These are phyloP conservation scores for Neuroterus valhalla DNA, from an alignment of 1,140 invertebrate genomes.

Conservation along the genomic window DNA sequence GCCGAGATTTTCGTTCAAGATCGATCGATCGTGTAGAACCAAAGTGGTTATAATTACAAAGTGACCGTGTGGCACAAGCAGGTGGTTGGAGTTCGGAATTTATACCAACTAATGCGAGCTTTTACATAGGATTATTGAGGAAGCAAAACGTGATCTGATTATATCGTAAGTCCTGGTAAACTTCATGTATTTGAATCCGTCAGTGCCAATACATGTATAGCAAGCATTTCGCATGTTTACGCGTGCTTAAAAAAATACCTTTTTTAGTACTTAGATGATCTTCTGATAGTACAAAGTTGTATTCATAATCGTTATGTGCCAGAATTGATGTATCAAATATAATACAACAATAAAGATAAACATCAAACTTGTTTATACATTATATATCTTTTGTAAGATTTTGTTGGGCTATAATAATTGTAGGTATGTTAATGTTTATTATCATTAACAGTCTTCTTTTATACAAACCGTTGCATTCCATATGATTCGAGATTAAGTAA, in stretches of 20 bases:
- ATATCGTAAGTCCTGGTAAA: background rate
- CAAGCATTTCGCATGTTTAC: slow-evolving; percentile 56
- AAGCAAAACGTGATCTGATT: background rate
- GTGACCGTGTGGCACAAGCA: background rate
- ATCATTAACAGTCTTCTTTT: too few relatives aligned
- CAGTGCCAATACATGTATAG: too few relatives aligned
- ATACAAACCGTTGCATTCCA: too few relatives aligned
- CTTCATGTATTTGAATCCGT: slow-evolving; percentile 55
- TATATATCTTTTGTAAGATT: too few relatives aligned
- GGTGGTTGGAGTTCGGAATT: background rate
- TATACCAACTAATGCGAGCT: background rate
- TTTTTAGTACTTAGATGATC: slow-evolving; percentile 28
- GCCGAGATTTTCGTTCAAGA: slow-evolving; percentile 20
- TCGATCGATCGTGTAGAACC: slow-evolving; percentile 16
- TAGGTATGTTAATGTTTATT: too few relatives aligned
- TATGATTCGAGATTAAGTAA: too few relatives aligned
- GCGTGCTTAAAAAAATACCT: slow-evolving; percentile 60
- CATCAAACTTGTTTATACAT: too few relatives aligned
- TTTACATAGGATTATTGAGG: background rate
- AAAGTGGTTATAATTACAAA: slow-evolving; percentile 22
- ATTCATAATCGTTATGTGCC: too few relatives aligned
- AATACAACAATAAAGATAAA: too few relatives aligned
- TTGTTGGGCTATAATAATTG: too few relatives aligned
- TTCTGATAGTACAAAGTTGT: too few relatives aligned
- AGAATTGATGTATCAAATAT: too few relatives aligned